phyloP scores from a whole-genome alignment of 2,888 invertebrate species.

The Caenorhabditis afra region DNA sequence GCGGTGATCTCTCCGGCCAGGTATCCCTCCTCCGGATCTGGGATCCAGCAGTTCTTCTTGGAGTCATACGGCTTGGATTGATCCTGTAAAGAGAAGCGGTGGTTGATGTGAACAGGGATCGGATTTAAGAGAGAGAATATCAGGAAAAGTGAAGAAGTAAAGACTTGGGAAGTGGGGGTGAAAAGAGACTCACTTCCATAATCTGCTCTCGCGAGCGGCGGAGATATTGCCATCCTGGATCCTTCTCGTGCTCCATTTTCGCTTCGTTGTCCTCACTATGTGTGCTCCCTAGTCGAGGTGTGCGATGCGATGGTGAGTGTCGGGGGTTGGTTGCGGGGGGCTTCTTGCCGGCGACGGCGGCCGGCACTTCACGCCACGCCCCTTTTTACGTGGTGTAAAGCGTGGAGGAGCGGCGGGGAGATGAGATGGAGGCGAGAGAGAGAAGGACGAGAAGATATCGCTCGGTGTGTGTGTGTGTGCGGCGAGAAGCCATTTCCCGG shows the following conservation, averaged over 20 bases:
- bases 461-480: not conserved
- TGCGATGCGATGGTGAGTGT: conserved; percentile 54
- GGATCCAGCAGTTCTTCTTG: conserved; percentile 77
- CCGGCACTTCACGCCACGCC: conserved; percentile 54
- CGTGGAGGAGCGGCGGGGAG: conserved; percentile 5
- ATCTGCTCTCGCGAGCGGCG: conserved; percentile 77
- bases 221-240: conserved; percentile 80
- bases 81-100: conserved; percentile 61
- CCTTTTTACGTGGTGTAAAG: conserved; percentile 45
- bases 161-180: not conserved
- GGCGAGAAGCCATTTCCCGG: conserved; percentile 11
- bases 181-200: conserved; percentile 67
- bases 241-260: conserved; percentile 76
- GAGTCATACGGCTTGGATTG: conserved; percentile 74
- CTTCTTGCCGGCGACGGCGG: not conserved
- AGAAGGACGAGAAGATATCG: not conserved
- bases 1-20: conserved; percentile 96
- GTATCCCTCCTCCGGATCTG: conserved; percentile 85
- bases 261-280: conserved; percentile 23
- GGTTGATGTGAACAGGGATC: too few species aligned
- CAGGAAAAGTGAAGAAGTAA: not conserved
- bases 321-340: conserved; percentile 7
- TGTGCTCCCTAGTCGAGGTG: conserved; percentile 61
- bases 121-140: conserved; percentile 7
- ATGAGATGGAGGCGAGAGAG: conserved; percentile 2